Base-by-base conservation (phyloP, 2,113 vertebrate species). In the Geococcyx californianus region DNA sequence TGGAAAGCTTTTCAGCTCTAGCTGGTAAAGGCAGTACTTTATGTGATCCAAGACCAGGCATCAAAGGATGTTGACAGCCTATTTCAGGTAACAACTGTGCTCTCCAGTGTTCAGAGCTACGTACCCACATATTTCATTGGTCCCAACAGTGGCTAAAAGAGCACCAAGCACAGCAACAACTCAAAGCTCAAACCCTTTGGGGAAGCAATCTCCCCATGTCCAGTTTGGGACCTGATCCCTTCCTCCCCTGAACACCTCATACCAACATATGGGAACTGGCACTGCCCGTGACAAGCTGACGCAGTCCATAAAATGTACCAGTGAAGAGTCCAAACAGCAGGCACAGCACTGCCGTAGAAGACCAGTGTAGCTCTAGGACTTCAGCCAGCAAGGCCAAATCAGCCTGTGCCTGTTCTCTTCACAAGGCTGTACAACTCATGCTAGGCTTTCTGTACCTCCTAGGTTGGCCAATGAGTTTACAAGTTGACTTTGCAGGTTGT, bases 281-380 rank as follows among this genome's bases (percentile, higher is more conserved):
- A 55, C 28, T 38, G 59, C 58, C 13, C 51, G 24, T 16, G 19
- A n/a, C 25, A 29, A 25, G 45, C 31, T 52, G 36, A 51, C 29
- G 24, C n/a, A 19, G 11, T 28, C 34, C 18, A n/a, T 36, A 10
- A 52, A 7, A 19, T 18, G 23, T 4, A 51, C 4, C 34, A 9
- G 3, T 24, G 15, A 17, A 15, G 40, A 29, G 15, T 7, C 42
- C 11, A 42, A 40, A 15, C 2, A 18, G 6, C 45, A 60, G 15
- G 15, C 15, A 4, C 10, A n/a, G 29, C 29, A 51, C 7, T 3
- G 0, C 10, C 18, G 18, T 2, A 21, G 5, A 12, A 16, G 3
- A 2, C 28, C 7, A 9, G 3, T 6, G 23, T 18, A 52, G 45
- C 25, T 52, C 34, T 45, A 60, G 25, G 12, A 31, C 24, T 34